Percentiles rank a stretch among this genome's conserved stretches.
Conservation (phyloP, 2,797 vertebrate species). For the Hipposideros larvatus region DNA sequence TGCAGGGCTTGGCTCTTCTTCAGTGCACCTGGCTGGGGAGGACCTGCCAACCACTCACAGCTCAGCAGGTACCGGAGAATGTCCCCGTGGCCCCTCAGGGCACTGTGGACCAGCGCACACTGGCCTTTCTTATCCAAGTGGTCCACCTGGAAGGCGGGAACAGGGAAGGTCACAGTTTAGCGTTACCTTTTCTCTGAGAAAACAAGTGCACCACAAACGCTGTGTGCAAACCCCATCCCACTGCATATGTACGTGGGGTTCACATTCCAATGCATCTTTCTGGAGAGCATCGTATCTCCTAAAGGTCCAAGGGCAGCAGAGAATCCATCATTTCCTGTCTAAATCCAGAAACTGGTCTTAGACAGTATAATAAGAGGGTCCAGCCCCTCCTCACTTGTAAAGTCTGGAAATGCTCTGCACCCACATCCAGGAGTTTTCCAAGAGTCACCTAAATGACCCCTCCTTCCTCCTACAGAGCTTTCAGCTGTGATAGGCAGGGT, state of each 20-base stretch:
- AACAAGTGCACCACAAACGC: rapidly evolving
- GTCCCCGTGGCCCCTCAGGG: slow-evolving; percentile 94
- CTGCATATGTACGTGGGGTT: background rate
- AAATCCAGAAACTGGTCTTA: background rate
- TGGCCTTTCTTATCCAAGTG: slow-evolving; percentile 97
- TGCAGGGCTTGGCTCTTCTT: slow-evolving; percentile 95
- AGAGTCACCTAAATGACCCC: background rate
- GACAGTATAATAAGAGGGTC: background rate
- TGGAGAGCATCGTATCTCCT: background rate
- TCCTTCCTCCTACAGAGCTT: background rate
- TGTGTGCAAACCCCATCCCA: background rate
- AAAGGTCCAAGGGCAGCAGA: background rate
- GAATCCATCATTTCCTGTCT: background rate
- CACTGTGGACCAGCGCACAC: slow-evolving; percentile 95
- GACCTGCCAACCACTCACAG: slow-evolving; percentile 90
- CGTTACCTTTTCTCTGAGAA: background rate
- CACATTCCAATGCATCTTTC: background rate
- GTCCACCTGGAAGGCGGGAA: slow-evolving; percentile 90
- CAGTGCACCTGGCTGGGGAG: slow-evolving; percentile 89
- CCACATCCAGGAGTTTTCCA: background rate
- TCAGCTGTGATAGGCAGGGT: background rate
- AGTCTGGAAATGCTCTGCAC: background rate
- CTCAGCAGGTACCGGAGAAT: slow-evolving; percentile 94
- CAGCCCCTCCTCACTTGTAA: background rate
- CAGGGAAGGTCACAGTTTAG: background rate